phyloP scores from a whole-genome alignment of 2,797 vertebrate species.

The Oreortyx pictus region DNA sequence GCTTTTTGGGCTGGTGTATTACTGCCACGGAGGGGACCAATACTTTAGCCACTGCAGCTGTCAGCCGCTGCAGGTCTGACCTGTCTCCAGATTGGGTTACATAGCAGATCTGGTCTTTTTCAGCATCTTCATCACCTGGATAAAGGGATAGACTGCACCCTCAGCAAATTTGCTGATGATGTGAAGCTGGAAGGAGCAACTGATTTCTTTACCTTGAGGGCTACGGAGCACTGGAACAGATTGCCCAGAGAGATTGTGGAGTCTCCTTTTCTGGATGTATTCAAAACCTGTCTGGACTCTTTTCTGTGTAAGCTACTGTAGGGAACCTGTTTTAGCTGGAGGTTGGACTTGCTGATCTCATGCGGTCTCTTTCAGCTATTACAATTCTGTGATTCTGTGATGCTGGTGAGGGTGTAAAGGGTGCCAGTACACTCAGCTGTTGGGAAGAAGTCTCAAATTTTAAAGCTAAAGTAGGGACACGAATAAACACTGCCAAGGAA shows the following conservation, averaged over 20 bases:
- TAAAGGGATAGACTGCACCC: neutral
- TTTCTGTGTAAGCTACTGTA: too few relatives aligned
- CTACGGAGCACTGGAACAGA: too few relatives aligned
- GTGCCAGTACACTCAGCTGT: neutral
- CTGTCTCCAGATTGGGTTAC: neutral
- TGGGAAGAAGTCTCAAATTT: neutral
- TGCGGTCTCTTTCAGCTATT: too few relatives aligned
- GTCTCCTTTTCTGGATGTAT: too few relatives aligned
- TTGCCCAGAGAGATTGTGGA: too few relatives aligned
- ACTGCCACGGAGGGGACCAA: neutral
- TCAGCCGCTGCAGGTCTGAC: accelerated
- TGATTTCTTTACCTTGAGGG: too few relatives aligned
- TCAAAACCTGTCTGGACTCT: too few relatives aligned
- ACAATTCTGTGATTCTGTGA: too few relatives aligned
- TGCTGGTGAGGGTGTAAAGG: neutral
- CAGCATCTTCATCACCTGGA: neutral
- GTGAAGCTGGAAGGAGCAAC: too few relatives aligned
- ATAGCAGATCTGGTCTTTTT: neutral
- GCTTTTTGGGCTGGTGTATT: neutral
- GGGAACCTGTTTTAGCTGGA: too few relatives aligned
- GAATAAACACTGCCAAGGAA: neutral
- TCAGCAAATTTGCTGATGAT: too few relatives aligned
- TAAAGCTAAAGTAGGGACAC: neutral
- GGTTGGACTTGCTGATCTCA: too few relatives aligned
- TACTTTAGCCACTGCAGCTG: neutral